phyloP scores from a whole-genome alignment of 2,797 vertebrate genomes.

The Bovichtus variegatus region DNA sequence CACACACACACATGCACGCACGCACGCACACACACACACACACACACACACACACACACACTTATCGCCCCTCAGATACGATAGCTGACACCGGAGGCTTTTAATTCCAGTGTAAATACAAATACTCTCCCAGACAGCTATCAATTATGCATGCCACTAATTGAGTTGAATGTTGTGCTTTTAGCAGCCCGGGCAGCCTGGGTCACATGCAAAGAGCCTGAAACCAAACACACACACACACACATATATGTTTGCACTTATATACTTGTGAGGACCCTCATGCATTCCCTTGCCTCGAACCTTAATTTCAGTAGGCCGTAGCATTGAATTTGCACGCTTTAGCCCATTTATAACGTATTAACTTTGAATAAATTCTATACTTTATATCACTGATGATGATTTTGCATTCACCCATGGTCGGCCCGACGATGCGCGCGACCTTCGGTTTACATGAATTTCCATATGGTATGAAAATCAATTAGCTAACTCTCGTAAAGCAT shows the following conservation, averaged over 20 bases:
- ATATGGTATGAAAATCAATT: conserved; percentile 2
- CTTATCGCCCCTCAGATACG: conserved; percentile 64
- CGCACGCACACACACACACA: conserved; percentile 9
- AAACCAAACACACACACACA: conserved; percentile 64
- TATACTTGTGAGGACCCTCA: conserved; percentile 2
- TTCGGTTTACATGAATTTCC: not conserved
- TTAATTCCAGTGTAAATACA: conserved; percentile 90
- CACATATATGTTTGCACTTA: conserved; percentile 10
- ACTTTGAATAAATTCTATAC: not conserved
- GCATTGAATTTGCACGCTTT: not conserved
- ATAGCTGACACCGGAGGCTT: conserved; percentile 87
- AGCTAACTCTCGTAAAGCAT: not conserved
- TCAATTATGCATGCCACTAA: conserved; percentile 88
- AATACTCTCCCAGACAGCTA: conserved; percentile 87
- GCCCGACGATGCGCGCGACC: not conserved
- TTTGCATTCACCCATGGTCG: too few relatives aligned
- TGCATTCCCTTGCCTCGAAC: not conserved
- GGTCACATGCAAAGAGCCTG: conserved; percentile 68
- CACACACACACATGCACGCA: conserved; percentile 4
- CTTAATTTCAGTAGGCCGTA: not conserved
- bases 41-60: conserved; percentile 27
- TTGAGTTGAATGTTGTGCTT: conserved; percentile 86
- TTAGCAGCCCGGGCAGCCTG: conserved; percentile 75
- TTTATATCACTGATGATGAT: not conserved
- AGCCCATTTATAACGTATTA: not conserved